Conservation (phyloP, 2,797 vertebrate species). For the Clamator glandarius region DNA sequence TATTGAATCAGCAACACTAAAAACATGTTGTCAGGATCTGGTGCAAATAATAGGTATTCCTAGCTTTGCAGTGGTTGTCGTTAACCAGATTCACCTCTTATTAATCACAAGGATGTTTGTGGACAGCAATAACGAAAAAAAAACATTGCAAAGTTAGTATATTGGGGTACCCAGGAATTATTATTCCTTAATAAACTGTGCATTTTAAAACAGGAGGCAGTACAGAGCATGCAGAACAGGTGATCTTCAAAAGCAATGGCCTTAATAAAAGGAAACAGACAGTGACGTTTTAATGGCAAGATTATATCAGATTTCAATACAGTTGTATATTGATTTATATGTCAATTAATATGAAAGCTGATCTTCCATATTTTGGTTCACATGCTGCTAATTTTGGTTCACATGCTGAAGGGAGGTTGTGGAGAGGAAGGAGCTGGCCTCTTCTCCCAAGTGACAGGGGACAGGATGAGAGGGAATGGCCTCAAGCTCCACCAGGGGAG, state of each 20-base stretch:
- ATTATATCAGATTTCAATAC: not conserved
- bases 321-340: constrained; percentile 20
- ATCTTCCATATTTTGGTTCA: not conserved
- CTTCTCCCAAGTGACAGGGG: no score
- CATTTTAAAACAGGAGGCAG: not conserved
- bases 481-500: no score
- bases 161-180: not conserved
- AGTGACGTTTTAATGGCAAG: not conserved
- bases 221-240: not conserved
- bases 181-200: not conserved
- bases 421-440: no score
- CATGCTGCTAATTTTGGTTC: accelerated
- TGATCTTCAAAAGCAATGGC: not conserved
- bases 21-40: not conserved
- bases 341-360: not conserved
- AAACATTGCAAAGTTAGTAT: not conserved
- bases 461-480: no score
- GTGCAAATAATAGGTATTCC: not conserved
- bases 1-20: not conserved
- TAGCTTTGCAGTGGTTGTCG: not conserved
- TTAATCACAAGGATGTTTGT: not conserved
- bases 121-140: not conserved
- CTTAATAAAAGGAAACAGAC: not conserved
- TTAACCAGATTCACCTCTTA: not conserved
- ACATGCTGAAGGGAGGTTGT: no score